phyloP scores from a whole-genome alignment of 2,888 invertebrate genomes.

The Didymodactylos carnosus region DNA sequence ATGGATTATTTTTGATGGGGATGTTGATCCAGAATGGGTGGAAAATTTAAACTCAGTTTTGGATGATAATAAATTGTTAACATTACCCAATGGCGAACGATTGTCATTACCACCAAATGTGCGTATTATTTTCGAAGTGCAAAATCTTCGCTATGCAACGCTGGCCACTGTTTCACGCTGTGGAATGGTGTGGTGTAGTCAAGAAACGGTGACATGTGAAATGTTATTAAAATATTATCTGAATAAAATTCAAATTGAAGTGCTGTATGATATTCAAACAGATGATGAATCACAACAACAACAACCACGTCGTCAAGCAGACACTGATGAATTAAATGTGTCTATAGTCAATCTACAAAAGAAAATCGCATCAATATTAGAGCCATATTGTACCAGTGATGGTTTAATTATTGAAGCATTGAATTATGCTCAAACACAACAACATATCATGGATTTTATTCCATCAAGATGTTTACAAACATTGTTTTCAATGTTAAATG shows the following conservation, averaged over 20 bases:
- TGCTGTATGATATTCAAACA: neutral
- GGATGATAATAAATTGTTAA: slow-evolving; percentile 91
- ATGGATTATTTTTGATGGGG: slow-evolving; percentile 99
- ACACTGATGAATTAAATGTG: neutral
- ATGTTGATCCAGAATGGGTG: slow-evolving; percentile 99
- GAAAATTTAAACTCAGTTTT: slow-evolving; percentile 96
- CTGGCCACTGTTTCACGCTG: slow-evolving; percentile 96
- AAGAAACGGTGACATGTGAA: slow-evolving; percentile 46
- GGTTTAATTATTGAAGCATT: slow-evolving; percentile 76
- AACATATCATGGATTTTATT: slow-evolving; percentile 92
- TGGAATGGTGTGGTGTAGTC: slow-evolving; percentile 99
- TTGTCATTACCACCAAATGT: slow-evolving; percentile 85
- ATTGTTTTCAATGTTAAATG: slow-evolving; percentile 89
- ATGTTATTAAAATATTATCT: slow-evolving; percentile 97
- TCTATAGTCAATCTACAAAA: neutral
- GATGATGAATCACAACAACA: neutral
- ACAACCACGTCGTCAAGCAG: neutral
- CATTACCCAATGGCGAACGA: slow-evolving; percentile 92
- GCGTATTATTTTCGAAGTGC: slow-evolving; percentile 47
- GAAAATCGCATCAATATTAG: slow-evolving; percentile 49
- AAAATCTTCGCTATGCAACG: slow-evolving; percentile 92
- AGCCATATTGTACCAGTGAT: slow-evolving; percentile 70
- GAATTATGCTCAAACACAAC: slow-evolving; percentile 59
- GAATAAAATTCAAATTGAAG: slow-evolving; percentile 49
- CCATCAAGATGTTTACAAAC: slow-evolving; percentile 80